Percentiles rank a stretch among this genome's conserved stretches.
Conservation (phyloP, 2,888 invertebrate genomes). For the Luperina nickerlii region DNA sequence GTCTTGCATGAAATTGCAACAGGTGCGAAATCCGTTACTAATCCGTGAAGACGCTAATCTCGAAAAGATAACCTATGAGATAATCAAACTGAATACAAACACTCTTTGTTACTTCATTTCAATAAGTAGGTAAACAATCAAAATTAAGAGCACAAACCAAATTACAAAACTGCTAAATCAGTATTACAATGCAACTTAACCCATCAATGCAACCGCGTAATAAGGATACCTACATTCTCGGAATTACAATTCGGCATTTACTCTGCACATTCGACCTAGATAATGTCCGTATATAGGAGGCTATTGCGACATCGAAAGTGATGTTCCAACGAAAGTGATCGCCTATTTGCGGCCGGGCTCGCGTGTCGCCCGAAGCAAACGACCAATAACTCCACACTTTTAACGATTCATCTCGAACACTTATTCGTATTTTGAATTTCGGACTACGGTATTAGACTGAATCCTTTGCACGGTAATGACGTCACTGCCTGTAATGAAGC, state of each 20-base stretch:
- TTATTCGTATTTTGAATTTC: slow-evolving; percentile 45
- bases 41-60: slow-evolving; percentile 28
- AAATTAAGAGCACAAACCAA: slow-evolving; percentile 43
- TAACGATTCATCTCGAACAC: slow-evolving; percentile 62
- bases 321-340: slow-evolving; percentile 77
- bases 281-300: slow-evolving; percentile 54
- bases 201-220: slow-evolving; percentile 60
- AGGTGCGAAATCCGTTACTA: neutral
- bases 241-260: slow-evolving; percentile 68
- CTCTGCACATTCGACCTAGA: slow-evolving; percentile 68
- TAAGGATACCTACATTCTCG: slow-evolving; percentile 58
- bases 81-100: slow-evolving; percentile 26
- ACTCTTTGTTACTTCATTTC: slow-evolving; percentile 16
- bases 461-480: slow-evolving; percentile 53
- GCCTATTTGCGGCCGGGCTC: slow-evolving; percentile 66
- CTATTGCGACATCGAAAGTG: slow-evolving; percentile 74
- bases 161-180: slow-evolving; percentile 56
- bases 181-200: slow-evolving; percentile 51
- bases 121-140: slow-evolving; percentile 27
- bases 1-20: neutral
- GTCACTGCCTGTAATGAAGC: slow-evolving; percentile 56
- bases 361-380: slow-evolving; percentile 66
- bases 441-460: slow-evolving; percentile 23
- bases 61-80: slow-evolving; percentile 14
- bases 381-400: slow-evolving; percentile 62